Evolutionary conservation across 2,888 invertebrate genomes (phyloP).

Genomic region (Tinea trinotella): DNA sequence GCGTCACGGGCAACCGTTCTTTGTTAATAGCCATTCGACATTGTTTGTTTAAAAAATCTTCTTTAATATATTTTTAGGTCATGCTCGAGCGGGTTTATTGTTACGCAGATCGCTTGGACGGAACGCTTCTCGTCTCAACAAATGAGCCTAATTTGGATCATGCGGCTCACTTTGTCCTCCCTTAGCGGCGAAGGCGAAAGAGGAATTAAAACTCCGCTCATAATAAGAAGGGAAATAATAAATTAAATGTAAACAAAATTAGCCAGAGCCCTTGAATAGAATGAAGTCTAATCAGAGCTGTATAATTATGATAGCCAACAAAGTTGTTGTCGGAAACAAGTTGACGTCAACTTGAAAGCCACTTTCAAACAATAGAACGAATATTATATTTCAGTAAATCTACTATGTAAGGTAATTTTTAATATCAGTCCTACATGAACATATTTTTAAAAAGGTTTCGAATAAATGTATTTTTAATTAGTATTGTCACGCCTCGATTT

Average conservation of each 20-base stretch:
- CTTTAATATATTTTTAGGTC: conserved; percentile 10
- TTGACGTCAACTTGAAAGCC: not conserved
- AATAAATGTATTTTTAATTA: too few species aligned
- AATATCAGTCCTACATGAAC: too few species aligned
- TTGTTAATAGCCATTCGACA: conserved; percentile 37
- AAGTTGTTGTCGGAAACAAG: not conserved
- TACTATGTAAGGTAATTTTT: too few species aligned
- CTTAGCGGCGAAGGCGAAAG: conserved; percentile 9
- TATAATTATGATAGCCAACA: not conserved
- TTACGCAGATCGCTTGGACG: conserved; percentile 24
- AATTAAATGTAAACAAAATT: conserved; percentile 13
- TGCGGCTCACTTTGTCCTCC: conserved; percentile 30
- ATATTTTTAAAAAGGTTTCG: too few species aligned
- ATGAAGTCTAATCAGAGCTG: not conserved
- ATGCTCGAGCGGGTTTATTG: conserved; percentile 6
- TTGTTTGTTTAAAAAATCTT: conserved; percentile 35
- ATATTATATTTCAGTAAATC: too few species aligned
- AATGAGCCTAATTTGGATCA: conserved; percentile 37
- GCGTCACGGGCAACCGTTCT: conserved; percentile 38
- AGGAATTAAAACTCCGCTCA: conserved; percentile 9
- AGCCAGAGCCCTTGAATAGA: not conserved
- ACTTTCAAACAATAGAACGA: not conserved
- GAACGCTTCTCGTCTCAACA: conserved; percentile 30
- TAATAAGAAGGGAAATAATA: not conserved
- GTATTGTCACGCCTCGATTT: too few species aligned